These are phyloP conservation scores for Hemicordylus capensis DNA, from an alignment of 2,113 vertebrate genomes.

Conservation along the genomic window DNA sequence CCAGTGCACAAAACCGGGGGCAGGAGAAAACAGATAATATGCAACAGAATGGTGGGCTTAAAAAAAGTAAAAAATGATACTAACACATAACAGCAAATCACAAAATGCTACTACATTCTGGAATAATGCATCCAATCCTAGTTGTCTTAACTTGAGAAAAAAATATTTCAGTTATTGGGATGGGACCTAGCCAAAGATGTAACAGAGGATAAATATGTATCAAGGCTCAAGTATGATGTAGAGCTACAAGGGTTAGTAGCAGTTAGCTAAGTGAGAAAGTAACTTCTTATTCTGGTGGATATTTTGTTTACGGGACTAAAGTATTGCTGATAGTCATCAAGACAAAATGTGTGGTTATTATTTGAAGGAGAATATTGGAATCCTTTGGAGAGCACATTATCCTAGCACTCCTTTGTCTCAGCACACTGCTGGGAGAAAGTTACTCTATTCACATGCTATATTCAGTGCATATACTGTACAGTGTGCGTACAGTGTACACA, in stretches of 20 bases:
- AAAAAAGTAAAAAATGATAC: background rate
- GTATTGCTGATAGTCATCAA: background rate
- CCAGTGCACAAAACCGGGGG: background rate
- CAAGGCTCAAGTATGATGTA: background rate
- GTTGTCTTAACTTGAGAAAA: background rate
- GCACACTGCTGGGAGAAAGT: background rate
- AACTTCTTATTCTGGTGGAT: background rate
- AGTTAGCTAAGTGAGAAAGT: background rate
- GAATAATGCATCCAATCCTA: background rate
- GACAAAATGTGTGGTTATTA: background rate
- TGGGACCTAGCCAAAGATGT: background rate
- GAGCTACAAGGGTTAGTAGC: background rate
- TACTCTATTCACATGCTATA: background rate
- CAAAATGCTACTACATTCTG: background rate
- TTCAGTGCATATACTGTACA: too few relatives aligned
- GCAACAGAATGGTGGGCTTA: background rate
- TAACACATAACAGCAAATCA: background rate
- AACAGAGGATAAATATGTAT: background rate
- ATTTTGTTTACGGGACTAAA: background rate
- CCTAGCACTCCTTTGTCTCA: background rate
- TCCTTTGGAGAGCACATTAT: background rate
- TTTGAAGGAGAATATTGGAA: constrained; percentile 4
- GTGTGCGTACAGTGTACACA: too few relatives aligned
- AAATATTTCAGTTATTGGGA: constrained; percentile 1
- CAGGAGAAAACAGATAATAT: background rate